Evolutionary conservation across 2,797 vertebrate species (phyloP), one percentile per base, ranked within the genome.

Genomic region (Enoplosus armatus): DNA sequence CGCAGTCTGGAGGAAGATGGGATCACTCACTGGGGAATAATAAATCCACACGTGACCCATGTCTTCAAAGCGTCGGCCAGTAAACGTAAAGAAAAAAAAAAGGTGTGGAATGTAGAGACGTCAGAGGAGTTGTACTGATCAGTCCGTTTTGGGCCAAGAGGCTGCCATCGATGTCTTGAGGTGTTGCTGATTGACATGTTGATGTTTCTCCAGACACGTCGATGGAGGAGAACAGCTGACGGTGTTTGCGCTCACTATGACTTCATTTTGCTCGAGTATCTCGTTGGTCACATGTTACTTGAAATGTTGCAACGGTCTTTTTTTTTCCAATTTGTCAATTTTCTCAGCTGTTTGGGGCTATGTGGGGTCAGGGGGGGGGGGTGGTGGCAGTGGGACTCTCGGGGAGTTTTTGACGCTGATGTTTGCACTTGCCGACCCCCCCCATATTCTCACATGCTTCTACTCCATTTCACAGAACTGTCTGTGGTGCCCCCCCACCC

Each of bases 401-500:
- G 37, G n/a, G n/a, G n/a, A 59, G 58, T 50, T 70, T 75, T 78
- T 72, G 10, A 60, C 15, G 24, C 14, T 29, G 22, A 45, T 70
- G 26, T 76, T 82, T 82, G 60, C 64, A 35, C 87, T 73, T 11
- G 3, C 6, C n/a, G 68, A 80, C 50, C 82, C 62, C 82, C 62
- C 61, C 76, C 39, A 54, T 75, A n/a, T 80, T 81, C 82, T 89
- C 75, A 70, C 50, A 80, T 89, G 78, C 82, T 79, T 87, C 74
- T 83, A 72, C 55, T 75, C 53, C 35, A 72, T 56, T 80, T 77
- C 66, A 64, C 26, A 59, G 64, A 75, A 55, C 4, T 24, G 14
- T 75, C 63, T 69, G 41, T 58, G 54, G 33, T 20, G 45, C 1
- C 35, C 60, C 39, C 20, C 55, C 26, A 18, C 29, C 24, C 5